Percentiles rank a stretch among this genome's conserved stretches.
These are phyloP conservation scores for Volucella inflata DNA, from an alignment of 2,888 invertebrate genomes.

Conservation along the genomic window DNA sequence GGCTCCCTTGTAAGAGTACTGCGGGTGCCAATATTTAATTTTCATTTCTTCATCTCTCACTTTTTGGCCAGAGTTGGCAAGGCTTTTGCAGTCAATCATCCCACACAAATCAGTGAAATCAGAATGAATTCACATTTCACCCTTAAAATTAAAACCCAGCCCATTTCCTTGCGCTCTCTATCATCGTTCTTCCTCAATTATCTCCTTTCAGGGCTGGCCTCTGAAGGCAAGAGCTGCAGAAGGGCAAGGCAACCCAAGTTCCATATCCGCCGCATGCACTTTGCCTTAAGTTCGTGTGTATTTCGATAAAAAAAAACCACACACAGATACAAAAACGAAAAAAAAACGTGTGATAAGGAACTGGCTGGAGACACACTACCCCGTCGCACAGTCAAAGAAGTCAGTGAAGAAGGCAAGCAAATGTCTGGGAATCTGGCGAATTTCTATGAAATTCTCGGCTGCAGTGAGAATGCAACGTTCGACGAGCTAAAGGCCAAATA, in stretches of 20 bases:
- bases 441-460: conserved; percentile 81
- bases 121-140: conserved; percentile 17
- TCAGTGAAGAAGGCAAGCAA: not conserved
- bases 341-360: conserved; percentile 50
- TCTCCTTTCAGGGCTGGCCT: conserved; percentile 71
- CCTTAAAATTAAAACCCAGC: conserved; percentile 65
- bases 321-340: not conserved
- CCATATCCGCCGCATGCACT: conserved; percentile 1
- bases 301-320: conserved; percentile 40
- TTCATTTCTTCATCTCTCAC: conserved; percentile 29
- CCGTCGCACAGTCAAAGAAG: not conserved
- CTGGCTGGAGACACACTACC: conserved; percentile 14
- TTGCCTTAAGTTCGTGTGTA: conserved; percentile 24
- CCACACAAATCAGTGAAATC: conserved; percentile 13
- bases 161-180: conserved; percentile 71
- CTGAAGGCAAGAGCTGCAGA: conserved; percentile 23
- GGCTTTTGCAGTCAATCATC: conserved; percentile 31
- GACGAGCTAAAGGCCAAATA: conserved; percentile 82
- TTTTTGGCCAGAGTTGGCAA: too few relatives aligned
- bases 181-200: conserved; percentile 71
- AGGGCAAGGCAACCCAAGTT: conserved; percentile 8
- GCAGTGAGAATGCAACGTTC: conserved; percentile 77
- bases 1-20: conserved; percentile 12
- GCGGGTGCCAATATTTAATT: conserved; percentile 37
- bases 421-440: conserved; percentile 71